Evolutionary conservation across 2,113 vertebrate species (phyloP).

Genomic region (Tauraco erythrolophus): DNA sequence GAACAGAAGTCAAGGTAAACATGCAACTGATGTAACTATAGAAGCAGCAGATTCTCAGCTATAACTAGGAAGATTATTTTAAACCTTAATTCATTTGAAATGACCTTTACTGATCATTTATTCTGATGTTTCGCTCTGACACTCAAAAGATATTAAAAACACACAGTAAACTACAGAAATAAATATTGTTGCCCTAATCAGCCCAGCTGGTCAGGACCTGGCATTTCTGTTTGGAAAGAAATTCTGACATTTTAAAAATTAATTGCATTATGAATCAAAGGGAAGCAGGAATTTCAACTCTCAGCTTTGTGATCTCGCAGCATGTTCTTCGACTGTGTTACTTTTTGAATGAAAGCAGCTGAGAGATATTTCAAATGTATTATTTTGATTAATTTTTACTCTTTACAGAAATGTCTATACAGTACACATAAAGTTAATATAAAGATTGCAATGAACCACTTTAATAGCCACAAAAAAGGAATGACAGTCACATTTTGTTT

Average conservation of each 20-base stretch:
- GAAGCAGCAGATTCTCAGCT: not conserved
- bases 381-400: not conserved
- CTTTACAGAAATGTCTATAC: not conserved
- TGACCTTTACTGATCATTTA: constrained; percentile 20
- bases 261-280: not conserved
- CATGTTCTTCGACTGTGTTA: not conserved
- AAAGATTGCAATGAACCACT: not conserved
- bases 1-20: not conserved
- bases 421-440: not conserved
- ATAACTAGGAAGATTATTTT: not conserved
- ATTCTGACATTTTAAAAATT: constrained; percentile 5
- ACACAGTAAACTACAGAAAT: not conserved
- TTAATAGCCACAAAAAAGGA: not conserved
- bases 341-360: not conserved
- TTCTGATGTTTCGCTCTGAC: not conserved
- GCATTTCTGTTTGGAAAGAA: constrained; percentile 10
- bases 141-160: not conserved
- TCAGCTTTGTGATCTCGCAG: not conserved
- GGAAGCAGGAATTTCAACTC: not conserved
- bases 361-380: not conserved
- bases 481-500: not conserved
- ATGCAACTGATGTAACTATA: not conserved
- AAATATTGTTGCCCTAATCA: not conserved
- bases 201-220: not conserved
- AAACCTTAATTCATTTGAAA: not conserved